Conservation (phyloP, 2,888 invertebrate genomes). For the Tipula vernalis region DNA sequence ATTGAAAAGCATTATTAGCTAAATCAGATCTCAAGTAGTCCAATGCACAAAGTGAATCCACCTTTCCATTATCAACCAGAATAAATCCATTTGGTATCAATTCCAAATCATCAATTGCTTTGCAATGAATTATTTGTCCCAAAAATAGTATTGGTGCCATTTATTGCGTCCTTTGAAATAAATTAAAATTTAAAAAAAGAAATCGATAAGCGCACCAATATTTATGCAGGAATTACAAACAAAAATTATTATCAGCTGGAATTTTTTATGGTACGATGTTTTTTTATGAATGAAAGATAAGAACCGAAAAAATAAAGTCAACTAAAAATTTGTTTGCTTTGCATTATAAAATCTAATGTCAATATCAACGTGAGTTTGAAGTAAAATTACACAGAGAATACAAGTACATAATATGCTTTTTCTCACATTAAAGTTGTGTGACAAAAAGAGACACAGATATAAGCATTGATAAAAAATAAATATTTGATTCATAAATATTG, state of each 20-base stretch:
- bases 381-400: background rate
- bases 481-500: background rate
- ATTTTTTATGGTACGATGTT: background rate
- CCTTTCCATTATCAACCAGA: slow-evolving; percentile 45
- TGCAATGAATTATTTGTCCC: slow-evolving; percentile 34
- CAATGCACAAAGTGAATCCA: slow-evolving; percentile 22
- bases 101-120: slow-evolving; percentile 32
- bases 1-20: slow-evolving; percentile 26
- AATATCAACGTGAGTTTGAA: background rate
- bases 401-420: background rate
- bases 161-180: background rate
- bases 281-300: background rate
- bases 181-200: background rate
- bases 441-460: background rate
- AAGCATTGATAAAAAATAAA: background rate
- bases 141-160: slow-evolving; percentile 19
- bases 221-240: background rate
- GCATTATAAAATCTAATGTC: background rate
- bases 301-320: background rate
- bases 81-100: slow-evolving; percentile 41
- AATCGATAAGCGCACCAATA: background rate
- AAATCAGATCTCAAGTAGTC: background rate
- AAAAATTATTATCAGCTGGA: background rate
- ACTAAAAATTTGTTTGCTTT: background rate
- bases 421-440: background rate